Evolutionary conservation across 2,797 vertebrate genomes (phyloP).

Genomic region (Microhierax caerulescens): DNA sequence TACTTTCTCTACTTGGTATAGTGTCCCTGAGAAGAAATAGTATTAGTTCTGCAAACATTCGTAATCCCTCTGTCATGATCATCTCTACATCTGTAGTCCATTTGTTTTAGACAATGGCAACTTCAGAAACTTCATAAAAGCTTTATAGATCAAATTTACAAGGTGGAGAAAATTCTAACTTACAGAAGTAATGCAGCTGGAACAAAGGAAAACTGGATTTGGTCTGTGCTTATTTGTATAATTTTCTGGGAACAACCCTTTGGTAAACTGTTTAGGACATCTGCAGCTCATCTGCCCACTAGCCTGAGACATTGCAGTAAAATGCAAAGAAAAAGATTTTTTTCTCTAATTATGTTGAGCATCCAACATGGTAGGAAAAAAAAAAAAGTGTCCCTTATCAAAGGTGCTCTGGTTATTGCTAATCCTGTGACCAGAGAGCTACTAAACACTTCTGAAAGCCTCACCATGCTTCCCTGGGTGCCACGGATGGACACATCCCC

Average conservation of each 20-base stretch:
- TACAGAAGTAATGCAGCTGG: neutral
- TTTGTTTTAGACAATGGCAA: neutral
- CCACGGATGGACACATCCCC: fast-evolving
- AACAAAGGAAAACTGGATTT: neutral
- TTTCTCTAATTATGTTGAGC: neutral
- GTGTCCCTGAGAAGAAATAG: neutral
- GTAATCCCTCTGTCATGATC: neutral
- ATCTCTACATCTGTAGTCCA: neutral
- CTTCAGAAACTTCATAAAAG: neutral
- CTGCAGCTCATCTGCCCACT: neutral
- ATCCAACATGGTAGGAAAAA: neutral
- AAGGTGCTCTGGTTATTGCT: neutral
- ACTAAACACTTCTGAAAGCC: neutral
- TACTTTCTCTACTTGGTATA: neutral
- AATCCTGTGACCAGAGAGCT: neutral
- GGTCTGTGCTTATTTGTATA: neutral
- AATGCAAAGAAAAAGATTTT: neutral
- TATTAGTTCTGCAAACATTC: neutral
- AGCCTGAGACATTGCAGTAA: neutral
- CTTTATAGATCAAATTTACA: neutral
- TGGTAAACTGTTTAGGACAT: neutral
- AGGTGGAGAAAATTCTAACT: neutral
- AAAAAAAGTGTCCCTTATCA: neutral
- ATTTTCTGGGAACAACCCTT: neutral
- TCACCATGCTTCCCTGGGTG: fast-evolving